Evolutionary conservation across 2,888 invertebrate species (phyloP), one percentile per base, ranked within the genome.

Genomic region (Proisotoma minuta): DNA sequence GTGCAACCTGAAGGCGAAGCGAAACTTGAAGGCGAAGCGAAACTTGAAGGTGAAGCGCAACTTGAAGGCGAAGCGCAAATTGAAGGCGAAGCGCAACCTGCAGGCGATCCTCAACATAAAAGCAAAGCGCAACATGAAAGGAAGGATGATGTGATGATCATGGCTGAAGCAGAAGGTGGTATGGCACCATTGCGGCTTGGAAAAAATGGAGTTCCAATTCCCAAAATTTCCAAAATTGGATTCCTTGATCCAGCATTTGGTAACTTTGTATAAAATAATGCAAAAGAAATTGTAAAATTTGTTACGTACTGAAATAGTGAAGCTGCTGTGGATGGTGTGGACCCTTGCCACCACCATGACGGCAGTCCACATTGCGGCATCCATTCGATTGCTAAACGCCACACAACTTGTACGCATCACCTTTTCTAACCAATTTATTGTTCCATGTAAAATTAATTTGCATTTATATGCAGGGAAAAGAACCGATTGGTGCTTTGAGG

Each of bases 361-460:
- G 20, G 57, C 57, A 48, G 49, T 65, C 18, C 64, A 64, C 51
- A 62, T 64, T 15, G 27, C 62, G 27, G 67, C 67, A n/a, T 62
- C 67, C 20, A 50, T 65, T 8, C 62, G 62, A 49, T 29, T 68
- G 15, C 57, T 64, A 28, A 68, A 68, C 57, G 64, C 67, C 26
- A 65, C 64, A 18, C 63, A 68, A 59, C 54, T 64, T 50, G 67
- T 67, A 61, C 26, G n/a, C 3, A 22, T 39, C 18, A 23, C 3
- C 5, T n/a, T 10, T 47, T 10, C 5, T 24, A 50, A 24, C 26
- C 22, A 23, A 23, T 5, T 8, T 23, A 50, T 22, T 50, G 22
- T 5, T 8, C 5, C 52, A 2, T n/a, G 18, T 52, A 27, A 47
- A n/a, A 29, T 20, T 34, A 34, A n/a, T n/a, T 57, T 27, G n/a